Evolutionary conservation across 1,140 invertebrate genomes (phyloP), one percentile per base, ranked within the genome.

Genomic region (Drosophila persimilis): DNA sequence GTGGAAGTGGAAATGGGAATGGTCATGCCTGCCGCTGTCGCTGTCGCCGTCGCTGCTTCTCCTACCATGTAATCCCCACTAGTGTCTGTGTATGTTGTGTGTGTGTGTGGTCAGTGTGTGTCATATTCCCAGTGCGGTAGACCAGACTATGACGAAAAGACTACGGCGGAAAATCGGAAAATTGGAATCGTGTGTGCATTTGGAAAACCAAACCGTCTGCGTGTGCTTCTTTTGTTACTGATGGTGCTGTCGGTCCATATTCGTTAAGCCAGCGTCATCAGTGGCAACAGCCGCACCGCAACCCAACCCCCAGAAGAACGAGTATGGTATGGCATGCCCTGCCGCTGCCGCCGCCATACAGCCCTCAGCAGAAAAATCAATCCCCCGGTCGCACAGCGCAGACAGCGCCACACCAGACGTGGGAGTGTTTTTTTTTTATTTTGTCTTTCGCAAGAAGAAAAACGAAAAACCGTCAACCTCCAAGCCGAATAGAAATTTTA

Each of bases 41-140:
- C 24, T 5, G 4, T 26, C 24, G 24, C 24, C 5, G 24, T 20
- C 20, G 1, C 63, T 65, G 72, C 52, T 63, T 59, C 59, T 57
- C 60, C 77, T 62, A 69, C 61, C 57, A 65, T 83, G 67, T 69
- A 71, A 83, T 65, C 65, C 70, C 61, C 56, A 46, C 35, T 59
- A 53, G 67, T 65, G 47, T 57, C 62, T 50, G 67, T 43, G 39
- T 51, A 47, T 54, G 45, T 60, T 55, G 58, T 51, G 62, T 75
- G 77, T 15, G 15, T 77, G 62, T 75, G 53, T 59, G 80, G 81
- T 85, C 80, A 85, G 67, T 85, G 80, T 86, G 80, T 73, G 73
- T 51, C 74, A 57, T 57, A 58, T 56, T 76, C 52, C 74, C 69
- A 63, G 55, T 73, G 66, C 59, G 55, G 66, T 73, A 17, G 45